These are phyloP conservation scores for Hyles vespertilio DNA, from an alignment of 1,140 invertebrate genomes.

Conservation along the genomic window DNA sequence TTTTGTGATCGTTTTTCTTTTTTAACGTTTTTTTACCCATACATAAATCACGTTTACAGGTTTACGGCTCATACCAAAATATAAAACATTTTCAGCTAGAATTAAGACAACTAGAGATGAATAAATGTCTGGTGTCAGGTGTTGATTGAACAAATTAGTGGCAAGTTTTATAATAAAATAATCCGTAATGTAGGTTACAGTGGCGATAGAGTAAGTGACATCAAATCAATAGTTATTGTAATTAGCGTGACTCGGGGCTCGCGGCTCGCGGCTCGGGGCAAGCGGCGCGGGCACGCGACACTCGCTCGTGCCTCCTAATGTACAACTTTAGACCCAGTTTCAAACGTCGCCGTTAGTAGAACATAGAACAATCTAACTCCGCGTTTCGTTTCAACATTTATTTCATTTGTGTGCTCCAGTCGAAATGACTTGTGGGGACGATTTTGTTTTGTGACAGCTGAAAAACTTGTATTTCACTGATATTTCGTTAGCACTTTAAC, in stretches of 20 bases:
- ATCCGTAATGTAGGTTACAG: conserved; percentile 3
- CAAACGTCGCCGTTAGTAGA: conserved; percentile 2
- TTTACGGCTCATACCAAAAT: too few relatives aligned
- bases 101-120: too few relatives aligned
- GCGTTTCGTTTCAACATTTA: conserved; percentile 8
- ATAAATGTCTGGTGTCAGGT: too few relatives aligned
- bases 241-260: conserved; percentile 5
- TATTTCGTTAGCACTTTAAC: neutral
- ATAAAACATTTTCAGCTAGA: too few relatives aligned
- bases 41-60: too few relatives aligned
- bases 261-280: too few relatives aligned
- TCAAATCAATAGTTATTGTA: conserved; percentile 14
- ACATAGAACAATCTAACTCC: conserved; percentile 5
- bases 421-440: conserved; percentile 5
- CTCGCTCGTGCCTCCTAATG: conserved; percentile 2
- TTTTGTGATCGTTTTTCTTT: too few relatives aligned
- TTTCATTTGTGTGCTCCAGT: conserved; percentile 9
- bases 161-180: too few relatives aligned
- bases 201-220: conserved; percentile 9
- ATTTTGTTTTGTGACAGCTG: conserved; percentile 9
- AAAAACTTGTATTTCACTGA: neutral
- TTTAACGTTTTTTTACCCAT: too few relatives aligned
- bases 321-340: conserved; percentile 10
- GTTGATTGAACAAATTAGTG: too few relatives aligned
- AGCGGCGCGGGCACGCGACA: conserved; percentile 1